A percentile compares a stretch with the other conserved stretches of the same genome.
Evolutionary conservation across 1,140 invertebrate genomes (phyloP).

Genomic region (Magallana angulata): DNA sequence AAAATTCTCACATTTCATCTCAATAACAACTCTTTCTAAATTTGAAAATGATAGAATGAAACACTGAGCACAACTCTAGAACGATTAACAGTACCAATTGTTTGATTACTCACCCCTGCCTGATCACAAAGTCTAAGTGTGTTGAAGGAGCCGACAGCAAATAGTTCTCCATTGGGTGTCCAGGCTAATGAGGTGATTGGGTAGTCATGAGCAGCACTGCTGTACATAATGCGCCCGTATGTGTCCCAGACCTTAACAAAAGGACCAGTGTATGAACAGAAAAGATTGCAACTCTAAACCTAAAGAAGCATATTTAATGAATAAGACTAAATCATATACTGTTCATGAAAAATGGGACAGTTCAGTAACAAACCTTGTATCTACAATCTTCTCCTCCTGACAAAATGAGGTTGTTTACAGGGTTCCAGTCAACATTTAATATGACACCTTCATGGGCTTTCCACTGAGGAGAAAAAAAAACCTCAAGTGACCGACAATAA

Average conservation of each 20-base stretch:
- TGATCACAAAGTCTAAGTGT: constrained; percentile 94
- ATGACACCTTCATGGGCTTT: constrained; percentile 97
- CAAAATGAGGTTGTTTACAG: constrained; percentile 91
- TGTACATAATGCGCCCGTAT: constrained; percentile 92
- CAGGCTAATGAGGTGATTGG: constrained; percentile 95
- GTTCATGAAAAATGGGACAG: background rate
- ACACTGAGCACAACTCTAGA: too few relatives aligned
- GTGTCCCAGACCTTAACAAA: constrained; percentile 90
- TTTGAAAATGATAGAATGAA: too few relatives aligned
- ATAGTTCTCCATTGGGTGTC: constrained; percentile 93
- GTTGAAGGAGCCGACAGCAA: constrained; percentile 96
- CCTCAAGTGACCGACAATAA: background rate
- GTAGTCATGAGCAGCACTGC: constrained; percentile 88
- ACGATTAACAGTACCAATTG: too few relatives aligned
- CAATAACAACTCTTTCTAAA: too few relatives aligned
- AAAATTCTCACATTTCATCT: background rate
- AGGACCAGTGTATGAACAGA: too few relatives aligned
- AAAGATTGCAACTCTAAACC: too few relatives aligned
- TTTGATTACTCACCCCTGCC: constrained; percentile 87
- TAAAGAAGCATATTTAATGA: too few relatives aligned
- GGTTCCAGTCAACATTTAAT: constrained; percentile 92
- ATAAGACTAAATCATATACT: too few relatives aligned
- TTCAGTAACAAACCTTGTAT: constrained; percentile 85
- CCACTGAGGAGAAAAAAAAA: constrained; percentile 84
- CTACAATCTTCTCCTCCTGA: constrained; percentile 97